Evolutionary conservation across 2,888 invertebrate genomes (phyloP), one percentile per base, ranked within the genome.

Genomic region (Folsomia manolachei): DNA sequence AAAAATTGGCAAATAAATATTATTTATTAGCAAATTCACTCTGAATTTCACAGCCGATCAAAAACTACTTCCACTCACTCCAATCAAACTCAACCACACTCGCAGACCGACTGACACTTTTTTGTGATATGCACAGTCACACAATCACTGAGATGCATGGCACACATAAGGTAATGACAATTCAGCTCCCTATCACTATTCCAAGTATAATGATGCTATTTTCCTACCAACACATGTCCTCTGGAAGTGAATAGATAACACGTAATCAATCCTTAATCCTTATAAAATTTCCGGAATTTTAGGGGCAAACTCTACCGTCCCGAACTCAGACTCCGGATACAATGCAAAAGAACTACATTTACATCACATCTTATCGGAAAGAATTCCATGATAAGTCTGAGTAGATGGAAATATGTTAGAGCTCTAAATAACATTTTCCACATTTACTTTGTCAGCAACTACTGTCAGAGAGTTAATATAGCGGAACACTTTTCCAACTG

Each of bases 401-500:
- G 4, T 39, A 39, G 7, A 39, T 4, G 39, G 39, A 39, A 39
- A 39, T 39, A 39, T n/a, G n/a, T n/a, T n/a, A n/a, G 7, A 39
- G 14, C 39, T 39, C 39, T 14, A 39, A 39, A 14, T 14, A 39
- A 39, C 39, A 39, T 56, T 56, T 56, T 56, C 4, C 19, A n/a
- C 21, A 19, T 56, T 19, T 56, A 56, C 21, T 56, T 56, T 56
- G 56, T 56, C 56, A 56, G n/a, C 56, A 56, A 56, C 56, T 56
- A 56, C 56, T 56, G 56, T 19, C 56, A 19, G 56, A 51, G 18
- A 56, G 56, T 56, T 56, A 56, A 56, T 56, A 56, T 21, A 56
- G 56, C 56, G 56, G 56, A 56, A 56, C 56, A 56, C 21, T 18
- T 19, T 7, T 21, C 18, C 19, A 7, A 14, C 56, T 56, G 51